Evolutionary conservation across 2,113 vertebrate species (phyloP), one percentile per base, ranked within the genome.

Genomic region (Vulpes lagopus): DNA sequence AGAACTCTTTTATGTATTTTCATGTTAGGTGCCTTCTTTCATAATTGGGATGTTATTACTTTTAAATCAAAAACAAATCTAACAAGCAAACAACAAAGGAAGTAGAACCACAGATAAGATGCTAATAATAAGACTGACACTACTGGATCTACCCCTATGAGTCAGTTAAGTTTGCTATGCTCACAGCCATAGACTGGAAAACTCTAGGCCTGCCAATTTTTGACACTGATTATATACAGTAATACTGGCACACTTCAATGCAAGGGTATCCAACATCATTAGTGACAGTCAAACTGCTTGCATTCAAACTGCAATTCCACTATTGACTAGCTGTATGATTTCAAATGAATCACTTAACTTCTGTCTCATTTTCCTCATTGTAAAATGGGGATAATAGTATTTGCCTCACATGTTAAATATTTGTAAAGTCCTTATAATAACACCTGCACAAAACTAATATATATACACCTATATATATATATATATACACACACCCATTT

Each of bases 391-490:
- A 86, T 65, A 81, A 73, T 14, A 65, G 8, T 71, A 86, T 85
- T 87, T 94, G 59, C 51, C 25, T 79, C 49, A 62, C 49, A 62
- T 19, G 22, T 59, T 69, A 91, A 93, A 74, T 60, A 91, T 86
- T 19, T 93, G n/a, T 90, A 69, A 98, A 90, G 51, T 38, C 23
- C 80, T 97, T 96, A 67, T 25, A 86, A 69, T 81, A 89, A 38
- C 17, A 88, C 38, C 5, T 84, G 12, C 4, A 95, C 8, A 84
- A 90, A 95, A 73, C 35, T 78, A 96, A 51, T 11, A 87, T 3
- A 59, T 27, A 85, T 43, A 35, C n/a, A 43, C 43, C 3, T 35
- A 35, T n/a, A 69, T 43, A 43, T 35, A 69, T 20, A n/a, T 69
- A 69, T 69, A 35, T 35, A 69, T 20, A n/a, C 35, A 69, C 35